These are phyloP conservation scores for Lepus townsendii DNA, from an alignment of 2,797 vertebrate species.

Conservation along the genomic window DNA sequence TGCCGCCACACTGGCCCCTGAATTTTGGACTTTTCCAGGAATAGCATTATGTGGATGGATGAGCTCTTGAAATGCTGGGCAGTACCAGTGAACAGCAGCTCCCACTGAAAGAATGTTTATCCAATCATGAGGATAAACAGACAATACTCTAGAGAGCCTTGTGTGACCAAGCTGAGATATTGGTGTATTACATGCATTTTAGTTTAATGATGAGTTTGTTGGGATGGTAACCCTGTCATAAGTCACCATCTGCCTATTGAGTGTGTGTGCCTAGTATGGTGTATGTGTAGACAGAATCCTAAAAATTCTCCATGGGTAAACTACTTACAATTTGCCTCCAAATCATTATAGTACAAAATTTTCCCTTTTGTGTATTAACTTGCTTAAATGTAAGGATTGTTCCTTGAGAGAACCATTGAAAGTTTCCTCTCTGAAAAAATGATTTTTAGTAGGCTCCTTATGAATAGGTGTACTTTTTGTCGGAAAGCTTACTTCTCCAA, in stretches of 20 bases:
- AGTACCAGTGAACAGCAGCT: too few relatives aligned
- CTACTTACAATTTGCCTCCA: background rate
- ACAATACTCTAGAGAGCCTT: too few relatives aligned
- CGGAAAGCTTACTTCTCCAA: constrained; percentile 13
- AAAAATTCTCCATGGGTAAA: background rate
- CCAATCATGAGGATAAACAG: too few relatives aligned
- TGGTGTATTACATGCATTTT: too few relatives aligned
- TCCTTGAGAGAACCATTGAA: constrained; percentile 49
- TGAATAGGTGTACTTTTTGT: constrained; percentile 53
- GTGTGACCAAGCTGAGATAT: too few relatives aligned
- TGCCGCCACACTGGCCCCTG: too few relatives aligned
- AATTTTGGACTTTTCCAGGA: too few relatives aligned
- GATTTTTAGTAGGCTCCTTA: background rate
- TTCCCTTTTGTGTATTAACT: constrained; percentile 37
- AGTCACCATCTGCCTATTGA: background rate
- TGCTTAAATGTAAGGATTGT: constrained; percentile 56
- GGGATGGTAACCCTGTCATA: too few relatives aligned
- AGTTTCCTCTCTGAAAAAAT: constrained; percentile 62
- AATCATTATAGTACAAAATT: background rate
- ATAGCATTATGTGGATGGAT: too few relatives aligned
- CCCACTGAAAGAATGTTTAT: too few relatives aligned
- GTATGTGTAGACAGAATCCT: background rate
- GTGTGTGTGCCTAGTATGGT: background rate
- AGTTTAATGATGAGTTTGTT: too few relatives aligned
- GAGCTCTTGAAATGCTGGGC: too few relatives aligned